phyloP scores from a whole-genome alignment of 2,888 invertebrate species.

The Eledone cirrhosa region DNA sequence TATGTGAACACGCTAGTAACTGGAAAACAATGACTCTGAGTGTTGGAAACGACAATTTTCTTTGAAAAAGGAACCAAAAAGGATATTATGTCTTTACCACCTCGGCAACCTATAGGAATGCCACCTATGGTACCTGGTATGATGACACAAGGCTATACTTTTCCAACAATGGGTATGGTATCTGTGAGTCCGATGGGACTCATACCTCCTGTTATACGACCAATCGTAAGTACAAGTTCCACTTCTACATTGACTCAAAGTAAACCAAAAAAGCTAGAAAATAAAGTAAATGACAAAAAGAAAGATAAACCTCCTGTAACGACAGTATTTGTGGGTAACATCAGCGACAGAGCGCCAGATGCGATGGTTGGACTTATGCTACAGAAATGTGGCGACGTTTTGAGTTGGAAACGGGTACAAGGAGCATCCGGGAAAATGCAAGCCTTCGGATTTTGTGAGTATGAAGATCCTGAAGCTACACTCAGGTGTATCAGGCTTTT shows the following conservation, averaged over 20 bases:
- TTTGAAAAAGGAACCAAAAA: conserved; percentile 3
- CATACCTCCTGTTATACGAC: conserved; percentile 48
- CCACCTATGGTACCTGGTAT: conserved; percentile 68
- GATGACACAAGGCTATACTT: conserved; percentile 68
- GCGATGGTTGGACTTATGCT: conserved; percentile 92
- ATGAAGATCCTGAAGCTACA: conserved; percentile 94
- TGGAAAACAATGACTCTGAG: conserved; percentile 17
- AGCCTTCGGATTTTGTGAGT: conserved; percentile 98
- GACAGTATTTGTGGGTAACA: conserved; percentile 97
- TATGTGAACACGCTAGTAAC: conserved; percentile 7
- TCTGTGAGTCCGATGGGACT: conserved; percentile 15
- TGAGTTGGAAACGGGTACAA: conserved; percentile 98
- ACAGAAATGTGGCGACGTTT: conserved; percentile 89
- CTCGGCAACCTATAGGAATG: conserved; percentile 83
- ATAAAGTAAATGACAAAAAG: conserved; percentile 56
- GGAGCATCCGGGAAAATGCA: conserved; percentile 73
- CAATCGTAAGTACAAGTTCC: conserved; percentile 44
- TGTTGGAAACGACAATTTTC: not conserved
- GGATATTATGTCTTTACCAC: conserved; percentile 84
- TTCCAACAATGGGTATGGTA: conserved; percentile 60
- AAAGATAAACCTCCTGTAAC: conserved; percentile 81
- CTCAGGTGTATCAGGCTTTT: conserved; percentile 88
- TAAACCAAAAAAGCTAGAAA: conserved; percentile 56
- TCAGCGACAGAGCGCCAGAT: conserved; percentile 93
- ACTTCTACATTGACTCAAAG: conserved; percentile 37